Conservation (phyloP, 2,797 vertebrate genomes). For the Pempheris klunzingeri region DNA sequence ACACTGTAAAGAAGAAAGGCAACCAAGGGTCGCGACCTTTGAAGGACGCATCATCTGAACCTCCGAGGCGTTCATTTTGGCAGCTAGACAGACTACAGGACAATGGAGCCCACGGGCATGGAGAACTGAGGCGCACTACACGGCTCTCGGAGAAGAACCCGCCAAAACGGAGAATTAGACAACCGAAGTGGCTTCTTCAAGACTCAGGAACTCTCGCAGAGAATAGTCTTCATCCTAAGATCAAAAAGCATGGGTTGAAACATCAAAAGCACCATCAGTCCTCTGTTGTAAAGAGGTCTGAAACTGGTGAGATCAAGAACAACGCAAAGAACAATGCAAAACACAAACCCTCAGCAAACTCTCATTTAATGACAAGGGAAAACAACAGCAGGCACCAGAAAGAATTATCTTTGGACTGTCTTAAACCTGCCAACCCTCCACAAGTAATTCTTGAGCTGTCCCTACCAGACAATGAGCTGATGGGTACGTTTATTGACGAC, state of each 20-base stretch:
- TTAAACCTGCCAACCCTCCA: conserved; percentile 44
- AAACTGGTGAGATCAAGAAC: conserved; percentile 53
- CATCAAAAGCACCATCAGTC: conserved; percentile 56
- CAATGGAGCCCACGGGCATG: conserved; percentile 58
- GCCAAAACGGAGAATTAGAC: conserved; percentile 84
- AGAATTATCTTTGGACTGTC: conserved; percentile 38
- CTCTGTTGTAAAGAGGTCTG: conserved; percentile 45
- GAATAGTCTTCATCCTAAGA: conserved; percentile 64
- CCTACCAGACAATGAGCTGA: conserved; percentile 85
- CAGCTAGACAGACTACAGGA: conserved; percentile 81
- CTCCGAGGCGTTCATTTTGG: conserved; percentile 85
- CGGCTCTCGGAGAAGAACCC: conserved; percentile 80
- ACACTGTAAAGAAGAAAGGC: conserved; percentile 71
- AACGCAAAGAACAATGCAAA: conserved; percentile 60
- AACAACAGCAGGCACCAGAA: conserved; percentile 54
- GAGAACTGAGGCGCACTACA: conserved; percentile 77
- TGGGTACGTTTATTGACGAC: conserved; percentile 75
- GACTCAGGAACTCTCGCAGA: conserved; percentile 79
- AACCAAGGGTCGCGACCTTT: conserved; percentile 56
- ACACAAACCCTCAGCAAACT: conserved; percentile 55
- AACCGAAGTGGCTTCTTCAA: conserved; percentile 85
- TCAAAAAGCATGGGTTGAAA: conserved; percentile 73
- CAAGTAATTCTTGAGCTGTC: conserved; percentile 84
- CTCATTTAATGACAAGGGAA: conserved; percentile 46
- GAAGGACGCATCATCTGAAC: conserved; percentile 64